phyloP scores from a whole-genome alignment of 2,113 vertebrate genomes.

The Boulengeromyrus knoepffleri region DNA sequence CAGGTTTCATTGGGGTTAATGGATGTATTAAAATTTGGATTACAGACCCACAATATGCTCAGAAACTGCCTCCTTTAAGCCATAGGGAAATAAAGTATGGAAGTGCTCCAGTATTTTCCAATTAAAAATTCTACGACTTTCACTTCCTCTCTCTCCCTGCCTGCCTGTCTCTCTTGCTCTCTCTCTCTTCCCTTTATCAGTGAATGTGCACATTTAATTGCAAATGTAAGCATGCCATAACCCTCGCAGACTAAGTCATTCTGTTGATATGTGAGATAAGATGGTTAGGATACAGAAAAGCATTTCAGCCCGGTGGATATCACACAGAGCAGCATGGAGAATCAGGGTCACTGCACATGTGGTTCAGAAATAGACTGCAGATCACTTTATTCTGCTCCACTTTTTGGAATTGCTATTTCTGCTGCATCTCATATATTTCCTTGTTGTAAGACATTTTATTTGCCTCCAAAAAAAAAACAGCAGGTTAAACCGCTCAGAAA shows the following conservation, averaged over 20 bases:
- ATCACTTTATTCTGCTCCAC: not conserved
- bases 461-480: not conserved
- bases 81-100: conserved; percentile 9
- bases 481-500: not conserved
- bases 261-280: not conserved
- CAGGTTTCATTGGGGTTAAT: not conserved
- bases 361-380: not conserved
- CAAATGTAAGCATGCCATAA: conserved; percentile 4
- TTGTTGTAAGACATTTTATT: not conserved
- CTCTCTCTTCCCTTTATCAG: not conserved
- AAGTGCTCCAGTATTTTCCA: not conserved
- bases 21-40: not conserved
- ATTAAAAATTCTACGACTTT: not conserved
- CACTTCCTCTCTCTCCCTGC: not conserved
- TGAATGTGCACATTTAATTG: conserved; percentile 14
- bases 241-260: not conserved
- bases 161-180: not conserved
- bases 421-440: not conserved
- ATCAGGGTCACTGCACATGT: not conserved
- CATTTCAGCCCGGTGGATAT: not conserved
- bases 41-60: not conserved
- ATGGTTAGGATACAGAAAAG: not conserved
- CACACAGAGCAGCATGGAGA: not conserved
- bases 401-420: not conserved
- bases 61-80: conserved; percentile 11